phyloP scores from a whole-genome alignment of 1,140 invertebrate species.

The Vanessa tameamea region DNA sequence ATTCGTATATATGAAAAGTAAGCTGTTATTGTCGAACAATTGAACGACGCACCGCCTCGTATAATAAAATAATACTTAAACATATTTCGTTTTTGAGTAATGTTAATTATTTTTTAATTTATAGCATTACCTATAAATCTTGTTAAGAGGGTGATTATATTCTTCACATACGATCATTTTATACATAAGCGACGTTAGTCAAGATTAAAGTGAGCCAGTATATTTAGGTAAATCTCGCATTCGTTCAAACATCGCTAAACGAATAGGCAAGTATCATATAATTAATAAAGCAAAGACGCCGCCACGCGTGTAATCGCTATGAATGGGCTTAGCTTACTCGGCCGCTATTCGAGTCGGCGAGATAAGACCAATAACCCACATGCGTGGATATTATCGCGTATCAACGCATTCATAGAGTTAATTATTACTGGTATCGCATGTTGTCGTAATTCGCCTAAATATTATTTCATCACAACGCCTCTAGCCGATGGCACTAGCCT shows the following conservation, averaged over 20 bases:
- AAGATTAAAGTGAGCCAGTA: neutral
- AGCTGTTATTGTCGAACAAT: too few species aligned
- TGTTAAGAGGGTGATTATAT: too few species aligned
- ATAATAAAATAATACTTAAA: too few species aligned
- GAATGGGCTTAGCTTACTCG: slow-evolving; percentile 11
- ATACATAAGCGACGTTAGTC: too few species aligned
- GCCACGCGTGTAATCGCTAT: slow-evolving; percentile 6
- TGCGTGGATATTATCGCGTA: slow-evolving; percentile 10
- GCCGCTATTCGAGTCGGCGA: slow-evolving; percentile 26
- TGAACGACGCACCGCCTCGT: too few species aligned
- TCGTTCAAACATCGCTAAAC: neutral
- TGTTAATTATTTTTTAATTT: too few species aligned
- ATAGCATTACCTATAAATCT: too few species aligned
- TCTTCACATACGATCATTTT: too few species aligned
- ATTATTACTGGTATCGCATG: neutral
- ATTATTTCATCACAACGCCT: neutral
- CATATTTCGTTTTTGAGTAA: too few species aligned
- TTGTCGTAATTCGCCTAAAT: neutral
- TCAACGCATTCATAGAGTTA: neutral
- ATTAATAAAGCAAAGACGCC: slow-evolving; percentile 24
- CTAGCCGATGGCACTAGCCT: too few species aligned
- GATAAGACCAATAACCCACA: slow-evolving; percentile 28
- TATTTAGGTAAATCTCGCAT: neutral
- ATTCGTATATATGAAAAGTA: too few species aligned
- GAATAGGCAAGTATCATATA: neutral